These are phyloP conservation scores for Epiblema foenella DNA, from an alignment of 2,888 invertebrate species.

Conservation along the genomic window DNA sequence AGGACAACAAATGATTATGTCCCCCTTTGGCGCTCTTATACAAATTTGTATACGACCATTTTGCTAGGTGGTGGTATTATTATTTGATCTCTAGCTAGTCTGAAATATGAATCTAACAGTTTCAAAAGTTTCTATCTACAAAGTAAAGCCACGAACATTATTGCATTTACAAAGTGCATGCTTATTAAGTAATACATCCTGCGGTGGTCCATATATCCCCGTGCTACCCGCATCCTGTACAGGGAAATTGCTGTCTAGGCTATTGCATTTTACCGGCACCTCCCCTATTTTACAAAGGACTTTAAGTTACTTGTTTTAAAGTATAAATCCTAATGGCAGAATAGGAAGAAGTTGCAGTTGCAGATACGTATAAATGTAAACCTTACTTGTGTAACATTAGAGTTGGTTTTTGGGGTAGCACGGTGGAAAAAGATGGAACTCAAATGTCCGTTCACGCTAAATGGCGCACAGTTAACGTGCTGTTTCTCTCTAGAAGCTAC, in stretches of 20 bases:
- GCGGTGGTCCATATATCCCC: slow-evolving; percentile 30
- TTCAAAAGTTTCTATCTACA: too few relatives aligned
- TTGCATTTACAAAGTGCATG: slow-evolving; percentile 23
- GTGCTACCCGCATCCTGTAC: slow-evolving; percentile 20
- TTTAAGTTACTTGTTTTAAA: slow-evolving; percentile 5
- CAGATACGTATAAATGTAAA: background rate
- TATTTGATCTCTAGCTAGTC: too few relatives aligned
- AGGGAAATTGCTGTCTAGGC: slow-evolving; percentile 37
- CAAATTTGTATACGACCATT: too few relatives aligned
- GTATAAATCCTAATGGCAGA: background rate
- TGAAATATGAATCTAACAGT: too few relatives aligned
- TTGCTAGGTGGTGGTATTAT: too few relatives aligned
- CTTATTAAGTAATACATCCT: slow-evolving; percentile 37
- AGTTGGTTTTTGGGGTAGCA: background rate
- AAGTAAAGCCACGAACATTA: slow-evolving; percentile 9
- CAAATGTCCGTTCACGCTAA: slow-evolving; percentile 33
- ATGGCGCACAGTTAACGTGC: slow-evolving; percentile 12
- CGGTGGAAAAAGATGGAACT: background rate
- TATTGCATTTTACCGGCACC: slow-evolving; percentile 15
- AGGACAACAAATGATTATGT: too few relatives aligned
- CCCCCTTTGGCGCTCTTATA: too few relatives aligned
- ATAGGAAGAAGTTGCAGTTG: background rate
- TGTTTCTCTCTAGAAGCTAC: slow-evolving; percentile 7
- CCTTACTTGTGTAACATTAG: background rate
- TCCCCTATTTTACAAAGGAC: slow-evolving; percentile 10